A percentile compares a stretch with the other conserved stretches of the same genome.
Conservation (phyloP, 2,797 vertebrate genomes). For the Glyptemys insculpta region DNA sequence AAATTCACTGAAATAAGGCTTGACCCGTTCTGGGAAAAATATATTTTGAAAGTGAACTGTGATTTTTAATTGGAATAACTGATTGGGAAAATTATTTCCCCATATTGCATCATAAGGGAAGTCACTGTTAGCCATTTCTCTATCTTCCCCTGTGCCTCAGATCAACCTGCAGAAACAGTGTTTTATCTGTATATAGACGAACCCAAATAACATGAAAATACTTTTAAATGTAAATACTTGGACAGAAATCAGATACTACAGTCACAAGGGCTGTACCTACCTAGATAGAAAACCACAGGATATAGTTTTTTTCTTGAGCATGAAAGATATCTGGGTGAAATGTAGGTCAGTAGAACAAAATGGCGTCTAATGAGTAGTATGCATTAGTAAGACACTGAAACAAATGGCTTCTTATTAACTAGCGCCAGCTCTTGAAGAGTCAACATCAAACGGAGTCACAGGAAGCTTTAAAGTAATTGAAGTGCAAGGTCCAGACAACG, state of each 20-base stretch:
- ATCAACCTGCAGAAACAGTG: neutral
- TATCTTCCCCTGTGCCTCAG: neutral
- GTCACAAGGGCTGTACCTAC: neutral
- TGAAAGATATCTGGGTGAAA: neutral
- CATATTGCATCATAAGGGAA: neutral
- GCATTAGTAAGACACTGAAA: neutral
- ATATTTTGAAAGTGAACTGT: neutral
- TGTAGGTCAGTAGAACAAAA: neutral
- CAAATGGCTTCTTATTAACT: neutral
- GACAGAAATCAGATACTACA: neutral
- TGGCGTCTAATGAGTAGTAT: neutral
- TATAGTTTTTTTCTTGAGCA: fast-evolving
- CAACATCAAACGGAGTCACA: neutral
- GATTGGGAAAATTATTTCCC: fast-evolving
- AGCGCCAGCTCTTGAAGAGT: neutral
- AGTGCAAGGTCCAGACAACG: neutral
- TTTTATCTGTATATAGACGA: neutral
- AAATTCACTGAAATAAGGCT: neutral
- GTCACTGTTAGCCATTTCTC: neutral
- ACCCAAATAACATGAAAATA: neutral
- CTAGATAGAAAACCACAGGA: neutral
- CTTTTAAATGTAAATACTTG: neutral
- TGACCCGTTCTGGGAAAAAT: neutral
- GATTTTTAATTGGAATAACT: neutral
- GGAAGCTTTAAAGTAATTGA: neutral